These are phyloP conservation scores for Bruchidius siliquastri DNA, from an alignment of 2,888 invertebrate genomes.

Conservation along the genomic window DNA sequence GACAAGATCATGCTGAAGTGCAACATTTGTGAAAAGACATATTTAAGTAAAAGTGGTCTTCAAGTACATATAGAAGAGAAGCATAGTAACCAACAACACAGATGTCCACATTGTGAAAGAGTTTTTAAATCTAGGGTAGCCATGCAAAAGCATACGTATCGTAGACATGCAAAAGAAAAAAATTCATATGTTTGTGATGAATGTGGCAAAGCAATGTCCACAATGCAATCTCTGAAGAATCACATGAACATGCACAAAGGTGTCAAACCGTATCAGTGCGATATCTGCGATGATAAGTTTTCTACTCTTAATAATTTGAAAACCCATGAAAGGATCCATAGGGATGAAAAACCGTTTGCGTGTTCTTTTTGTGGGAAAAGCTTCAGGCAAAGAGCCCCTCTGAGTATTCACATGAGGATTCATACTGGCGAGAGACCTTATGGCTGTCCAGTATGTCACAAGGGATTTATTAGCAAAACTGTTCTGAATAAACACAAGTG, in stretches of 20 bases:
- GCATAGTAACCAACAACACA: background rate
- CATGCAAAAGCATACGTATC: background rate
- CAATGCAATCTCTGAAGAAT: background rate
- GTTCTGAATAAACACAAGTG: background rate
- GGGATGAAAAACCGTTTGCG: background rate
- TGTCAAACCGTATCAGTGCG: conserved; percentile 24
- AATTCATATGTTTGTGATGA: background rate
- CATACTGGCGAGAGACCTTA: background rate
- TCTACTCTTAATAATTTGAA: background rate
- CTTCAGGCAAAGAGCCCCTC: background rate
- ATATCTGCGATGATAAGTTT: conserved; percentile 44
- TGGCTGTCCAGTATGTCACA: background rate
- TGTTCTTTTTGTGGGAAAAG: background rate
- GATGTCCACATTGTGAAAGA: background rate
- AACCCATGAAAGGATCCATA: background rate
- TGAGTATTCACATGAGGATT: background rate
- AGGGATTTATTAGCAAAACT: background rate
- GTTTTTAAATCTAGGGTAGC: background rate
- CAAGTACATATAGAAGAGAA: background rate
- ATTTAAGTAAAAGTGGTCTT: background rate
- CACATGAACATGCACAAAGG: conserved; percentile 7
- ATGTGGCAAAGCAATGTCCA: background rate
- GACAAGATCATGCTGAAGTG: background rate
- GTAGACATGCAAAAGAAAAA: background rate
- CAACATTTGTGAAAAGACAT: background rate